Base-by-base conservation (phyloP, 1,140 invertebrate species). In the Rhizoglyphus robini region DNA sequence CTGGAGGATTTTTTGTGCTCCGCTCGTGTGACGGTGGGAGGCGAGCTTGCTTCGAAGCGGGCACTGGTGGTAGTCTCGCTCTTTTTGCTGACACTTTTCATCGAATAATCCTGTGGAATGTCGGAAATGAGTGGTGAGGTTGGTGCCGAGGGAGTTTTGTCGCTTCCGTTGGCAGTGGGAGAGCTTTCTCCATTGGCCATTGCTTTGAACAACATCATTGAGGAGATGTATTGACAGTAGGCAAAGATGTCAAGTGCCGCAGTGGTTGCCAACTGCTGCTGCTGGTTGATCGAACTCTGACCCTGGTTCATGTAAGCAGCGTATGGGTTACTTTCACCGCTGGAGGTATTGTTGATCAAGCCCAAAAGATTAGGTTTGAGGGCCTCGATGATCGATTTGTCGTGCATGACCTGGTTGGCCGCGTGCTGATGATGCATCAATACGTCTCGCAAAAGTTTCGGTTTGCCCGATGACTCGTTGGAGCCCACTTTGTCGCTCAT, bases 121-220 rank as follows among this genome's bases (percentile, higher is more conserved):
- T 54, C 51, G 13, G 57, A 8, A 5, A 4, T 5, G 5, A 18
- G 18, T 38, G 57, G 25, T 20, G 58, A 60, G 23, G 30, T 32
- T 27, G 58, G 29, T 2, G 58, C 15, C 15, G 2, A 60, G 13
- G 15, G 15, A 18, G 15, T 13, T 11, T 29, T 29, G 15, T 32
- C 30, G 29, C 57, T 27, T 20, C 57, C 57, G 4, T 4, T 4
- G 5, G 5, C 25, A 59, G 8, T 59, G n/a, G 57, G 25, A 18
- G 58, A 60, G 30, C 58, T 46, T 29, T 60, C 58, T 20, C 27
- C 27, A 3, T 60, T 15, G 3, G 58, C 15, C 58, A 60, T 60
- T 27, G 58, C 58, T 27, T 60, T 60, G 29, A 60, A 60, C 23
- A 60, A 27, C 58, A 60, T 60, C 58, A 60, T 60, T 38, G 32